phyloP scores from a whole-genome alignment of 2,888 invertebrate genomes.

The Pseudococcus viburni region DNA sequence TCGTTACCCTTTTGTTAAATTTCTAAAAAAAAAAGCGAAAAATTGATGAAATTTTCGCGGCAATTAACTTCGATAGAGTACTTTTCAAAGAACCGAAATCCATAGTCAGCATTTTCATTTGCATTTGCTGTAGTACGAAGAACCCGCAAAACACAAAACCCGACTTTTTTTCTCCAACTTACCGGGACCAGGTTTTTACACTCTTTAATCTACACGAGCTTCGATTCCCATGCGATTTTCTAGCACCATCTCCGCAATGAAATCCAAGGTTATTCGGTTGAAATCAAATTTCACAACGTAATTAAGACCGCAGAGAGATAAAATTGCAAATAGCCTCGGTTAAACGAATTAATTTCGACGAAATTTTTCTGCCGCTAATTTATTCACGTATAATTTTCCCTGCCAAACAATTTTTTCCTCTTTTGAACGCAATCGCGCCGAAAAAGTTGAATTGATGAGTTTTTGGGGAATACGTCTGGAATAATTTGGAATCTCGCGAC shows the following conservation, averaged over 20 bases:
- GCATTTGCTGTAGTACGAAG: not conserved
- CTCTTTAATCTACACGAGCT: not conserved
- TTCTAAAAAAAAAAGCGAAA: not conserved
- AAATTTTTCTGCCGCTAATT: not conserved
- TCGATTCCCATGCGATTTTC: not conserved
- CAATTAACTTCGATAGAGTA: not conserved
- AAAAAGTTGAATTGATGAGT: not conserved
- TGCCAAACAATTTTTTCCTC: not conserved
- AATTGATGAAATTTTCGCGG: not conserved
- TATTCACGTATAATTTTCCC: not conserved
- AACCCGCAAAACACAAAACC: not conserved
- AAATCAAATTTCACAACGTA: slow-evolving; percentile 4
- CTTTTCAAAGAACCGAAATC: not conserved
- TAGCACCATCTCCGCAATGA: not conserved
- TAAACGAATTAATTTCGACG: not conserved
- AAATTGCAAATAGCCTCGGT: slow-evolving; percentile 7
- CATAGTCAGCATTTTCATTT: not conserved
- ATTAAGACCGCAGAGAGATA: not conserved
- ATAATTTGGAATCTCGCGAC: not conserved
- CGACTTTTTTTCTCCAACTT: not conserved
- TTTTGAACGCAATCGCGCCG: not conserved
- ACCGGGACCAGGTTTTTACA: not conserved
- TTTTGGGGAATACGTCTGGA: not conserved
- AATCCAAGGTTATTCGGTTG: not conserved
- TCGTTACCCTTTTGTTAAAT: not conserved